Evolutionary conservation across 2,797 vertebrate genomes (phyloP).

Genomic region (Coregonus sp.): DNA sequence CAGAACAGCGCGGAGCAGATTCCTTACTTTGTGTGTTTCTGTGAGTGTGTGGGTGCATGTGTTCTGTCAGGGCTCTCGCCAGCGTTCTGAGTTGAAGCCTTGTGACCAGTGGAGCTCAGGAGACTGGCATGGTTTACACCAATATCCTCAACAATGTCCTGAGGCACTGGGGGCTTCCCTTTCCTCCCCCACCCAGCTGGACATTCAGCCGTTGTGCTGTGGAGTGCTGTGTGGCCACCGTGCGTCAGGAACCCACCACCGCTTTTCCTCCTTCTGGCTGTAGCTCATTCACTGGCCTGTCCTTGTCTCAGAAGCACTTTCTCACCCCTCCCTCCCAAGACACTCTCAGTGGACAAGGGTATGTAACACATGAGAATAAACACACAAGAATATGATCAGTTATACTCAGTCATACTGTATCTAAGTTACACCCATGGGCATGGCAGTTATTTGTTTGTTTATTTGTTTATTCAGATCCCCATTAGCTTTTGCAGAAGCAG

Average conservation of each 20-base stretch:
- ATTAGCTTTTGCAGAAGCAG: no score
- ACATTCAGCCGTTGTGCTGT: not conserved
- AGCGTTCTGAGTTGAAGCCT: constrained; percentile 27
- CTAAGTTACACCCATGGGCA: not conserved
- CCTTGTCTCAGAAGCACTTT: constrained; percentile 39
- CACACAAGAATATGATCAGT: not conserved
- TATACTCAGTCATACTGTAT: not conserved
- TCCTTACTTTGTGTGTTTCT: constrained; percentile 11
- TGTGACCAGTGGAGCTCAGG: constrained; percentile 53
- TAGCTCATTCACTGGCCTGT: constrained; percentile 11
- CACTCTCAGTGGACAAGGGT: not conserved
- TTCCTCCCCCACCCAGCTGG: constrained; percentile 52
- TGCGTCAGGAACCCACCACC: constrained; percentile 30
- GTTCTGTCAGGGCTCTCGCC: not conserved
- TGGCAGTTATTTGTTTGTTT: no score
- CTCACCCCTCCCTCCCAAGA: constrained; percentile 9
- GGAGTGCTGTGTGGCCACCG: constrained; percentile 9
- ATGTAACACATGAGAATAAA: not conserved
- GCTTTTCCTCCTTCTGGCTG: constrained; percentile 44
- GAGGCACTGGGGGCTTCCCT: constrained; percentile 55
- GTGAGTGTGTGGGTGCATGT: constrained; percentile 18
- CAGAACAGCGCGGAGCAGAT: not conserved
- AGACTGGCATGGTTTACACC: constrained; percentile 50
- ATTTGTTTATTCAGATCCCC: no score
- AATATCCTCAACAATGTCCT: constrained; percentile 67